Conservation (phyloP, 2,797 vertebrate genomes). For the Myotis vivesi region DNA sequence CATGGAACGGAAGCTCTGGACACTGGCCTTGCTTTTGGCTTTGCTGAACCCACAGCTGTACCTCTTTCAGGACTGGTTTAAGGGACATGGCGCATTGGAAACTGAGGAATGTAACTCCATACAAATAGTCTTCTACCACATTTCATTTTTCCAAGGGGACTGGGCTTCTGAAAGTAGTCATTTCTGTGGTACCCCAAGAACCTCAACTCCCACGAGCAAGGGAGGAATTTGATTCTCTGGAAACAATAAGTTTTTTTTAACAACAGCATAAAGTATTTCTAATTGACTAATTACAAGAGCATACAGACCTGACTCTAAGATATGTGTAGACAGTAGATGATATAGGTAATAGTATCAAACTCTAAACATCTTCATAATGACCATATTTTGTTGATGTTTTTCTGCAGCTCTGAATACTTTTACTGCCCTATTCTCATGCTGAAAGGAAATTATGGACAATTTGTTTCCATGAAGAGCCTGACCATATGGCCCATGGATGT, state of each 20-base stretch:
- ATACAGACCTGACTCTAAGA: not conserved
- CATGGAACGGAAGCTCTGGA: too few species aligned
- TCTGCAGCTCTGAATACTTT: not conserved
- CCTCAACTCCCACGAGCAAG: too few species aligned
- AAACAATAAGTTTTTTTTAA: not conserved
- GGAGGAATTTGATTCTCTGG: too few species aligned
- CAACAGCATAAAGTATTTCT: not conserved
- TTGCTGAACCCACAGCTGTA: too few species aligned
- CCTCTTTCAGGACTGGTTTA: too few species aligned
- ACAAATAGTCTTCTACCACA: too few species aligned
- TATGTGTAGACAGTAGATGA: not conserved
- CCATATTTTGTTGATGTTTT: not conserved
- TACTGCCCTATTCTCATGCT: not conserved
- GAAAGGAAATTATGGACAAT: not conserved
- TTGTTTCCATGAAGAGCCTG: conserved; percentile 41
- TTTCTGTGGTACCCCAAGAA: too few species aligned
- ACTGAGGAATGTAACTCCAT: too few species aligned
- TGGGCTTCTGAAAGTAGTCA: too few species aligned
- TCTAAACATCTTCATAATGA: not conserved
- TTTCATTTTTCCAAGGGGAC: too few species aligned
- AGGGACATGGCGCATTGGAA: too few species aligned
- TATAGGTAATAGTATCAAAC: not conserved
- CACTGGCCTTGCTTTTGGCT: too few species aligned
- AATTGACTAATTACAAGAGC: not conserved
- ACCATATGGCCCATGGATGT: not conserved